Base-by-base conservation (phyloP, 2,797 vertebrate genomes). In the Okamejei kenojei region DNA sequence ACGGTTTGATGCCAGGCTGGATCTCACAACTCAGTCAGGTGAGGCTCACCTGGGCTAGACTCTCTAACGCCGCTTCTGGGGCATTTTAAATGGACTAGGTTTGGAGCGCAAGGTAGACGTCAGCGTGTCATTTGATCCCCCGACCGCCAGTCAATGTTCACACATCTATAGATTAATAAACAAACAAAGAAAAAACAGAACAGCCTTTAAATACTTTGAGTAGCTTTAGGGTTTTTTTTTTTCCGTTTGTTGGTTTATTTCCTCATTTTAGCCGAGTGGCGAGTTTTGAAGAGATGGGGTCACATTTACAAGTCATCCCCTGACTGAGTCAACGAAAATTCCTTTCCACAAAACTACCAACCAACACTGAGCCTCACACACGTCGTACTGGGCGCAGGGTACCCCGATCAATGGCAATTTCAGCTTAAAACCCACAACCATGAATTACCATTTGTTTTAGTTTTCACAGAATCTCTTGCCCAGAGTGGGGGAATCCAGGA, bases 11-110 rank as follows among this genome's bases (percentile, higher is more conserved):
- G 84, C 61, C 21, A 17, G 58, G 6, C 0, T 8, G 82, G 21
- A 63, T 58, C 82, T 13, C 45, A 54, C 45, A 54, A 6, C 45
- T 54, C 0, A 26, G 5, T 1, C 38, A 74, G 90, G 65, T 74
- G 45, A 29, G 90, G 76, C 65, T 58, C 54, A 92, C 90, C 90
- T 92, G 45, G n/a, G 11, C 71, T 92, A 74, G 58, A 45, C 71
- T 76, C 35, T 38, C 71, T 11, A 3, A 74, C 90, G 17, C 21
- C 26, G 71, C 26, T 15, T 13, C 76, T 4, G 26, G 7, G 15
- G 38, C 90, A 92, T 92, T 73, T 92, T 92, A 92, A 92, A 54
- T n/a, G 76, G 32, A 17, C 21, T 21, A 17, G 19, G 19, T 13
- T 88, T 7, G 13, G 38, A 54, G 1, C 26, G 5, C 1, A 68